Percentiles rank a stretch among this genome's conserved stretches.
These are phyloP conservation scores for Brachyhypopomus occidentalis DNA, from an alignment of 2,113 vertebrate genomes.

Conservation along the genomic window DNA sequence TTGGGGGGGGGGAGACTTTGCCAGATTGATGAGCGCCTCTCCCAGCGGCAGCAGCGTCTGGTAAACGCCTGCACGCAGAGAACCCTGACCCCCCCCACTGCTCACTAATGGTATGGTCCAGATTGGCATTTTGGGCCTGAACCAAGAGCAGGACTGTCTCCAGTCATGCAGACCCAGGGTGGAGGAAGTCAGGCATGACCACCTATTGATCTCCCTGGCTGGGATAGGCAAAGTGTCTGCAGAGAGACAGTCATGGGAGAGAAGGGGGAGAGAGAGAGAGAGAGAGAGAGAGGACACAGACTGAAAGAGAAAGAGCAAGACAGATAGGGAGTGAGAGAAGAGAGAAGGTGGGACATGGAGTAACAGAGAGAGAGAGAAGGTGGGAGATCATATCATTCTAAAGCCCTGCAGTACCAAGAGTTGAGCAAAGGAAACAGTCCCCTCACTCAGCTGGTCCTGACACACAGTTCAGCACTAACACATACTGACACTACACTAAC, in stretches of 20 bases:
- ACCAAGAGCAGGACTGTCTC: conserved; percentile 42
- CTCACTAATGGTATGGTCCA: conserved; percentile 51
- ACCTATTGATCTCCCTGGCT: conserved; percentile 38
- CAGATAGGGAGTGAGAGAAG: not conserved
- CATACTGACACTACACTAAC: too few relatives aligned
- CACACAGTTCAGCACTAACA: too few relatives aligned
- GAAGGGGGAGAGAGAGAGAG: not conserved
- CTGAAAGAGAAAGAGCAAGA: too few relatives aligned
- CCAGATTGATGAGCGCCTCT: conserved; percentile 53
- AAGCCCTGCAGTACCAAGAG: too few relatives aligned
- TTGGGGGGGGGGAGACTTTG: conserved; percentile 33
- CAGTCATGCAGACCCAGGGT: conserved; percentile 37
- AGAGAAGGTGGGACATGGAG: not conserved
- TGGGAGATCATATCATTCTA: too few relatives aligned
- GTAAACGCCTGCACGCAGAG: conserved; percentile 52
- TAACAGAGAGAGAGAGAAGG: conserved; percentile 26
- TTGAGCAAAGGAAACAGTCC: too few relatives aligned
- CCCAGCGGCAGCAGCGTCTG: conserved; percentile 45
- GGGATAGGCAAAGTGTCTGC: conserved; percentile 1
- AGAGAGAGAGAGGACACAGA: conserved; percentile 33
- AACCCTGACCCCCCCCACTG: conserved; percentile 51
- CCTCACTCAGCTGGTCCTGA: too few relatives aligned
- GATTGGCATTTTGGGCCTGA: conserved; percentile 44
- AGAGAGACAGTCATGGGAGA: not conserved
- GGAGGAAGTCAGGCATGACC: conserved; percentile 31